Percentiles rank a stretch among this genome's conserved stretches.
Conservation (phyloP, 2,797 vertebrate genomes). For the Thalassophryne amazonica region DNA sequence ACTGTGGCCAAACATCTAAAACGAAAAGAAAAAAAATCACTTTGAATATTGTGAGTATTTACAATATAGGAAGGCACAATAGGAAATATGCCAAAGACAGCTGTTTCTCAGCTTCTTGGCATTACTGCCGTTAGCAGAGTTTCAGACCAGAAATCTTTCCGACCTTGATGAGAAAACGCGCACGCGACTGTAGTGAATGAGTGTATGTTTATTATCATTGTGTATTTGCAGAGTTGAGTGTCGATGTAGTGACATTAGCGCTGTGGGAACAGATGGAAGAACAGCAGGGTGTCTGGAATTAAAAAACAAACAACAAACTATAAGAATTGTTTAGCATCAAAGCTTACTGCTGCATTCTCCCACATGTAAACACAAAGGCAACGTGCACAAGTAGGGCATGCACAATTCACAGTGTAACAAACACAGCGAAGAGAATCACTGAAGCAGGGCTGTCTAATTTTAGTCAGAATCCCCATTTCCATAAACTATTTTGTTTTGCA, state of each 20-base stretch:
- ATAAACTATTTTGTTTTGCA: neutral
- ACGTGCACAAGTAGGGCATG: neutral
- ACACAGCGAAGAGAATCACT: neutral
- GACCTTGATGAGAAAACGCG: constrained; percentile 35
- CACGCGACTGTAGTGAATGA: constrained; percentile 41
- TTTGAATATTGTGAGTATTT: too few relatives aligned
- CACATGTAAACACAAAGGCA: constrained; percentile 1
- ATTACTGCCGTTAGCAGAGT: constrained; percentile 14
- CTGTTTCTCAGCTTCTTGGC: constrained; percentile 12
- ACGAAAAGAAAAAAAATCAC: neutral
- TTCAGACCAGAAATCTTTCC: constrained; percentile 49
- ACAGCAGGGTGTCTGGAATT: constrained; percentile 45
- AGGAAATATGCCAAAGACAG: too few relatives aligned
- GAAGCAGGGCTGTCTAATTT: neutral
- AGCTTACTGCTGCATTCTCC: neutral
- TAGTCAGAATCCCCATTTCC: neutral
- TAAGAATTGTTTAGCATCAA: constrained; percentile 35
- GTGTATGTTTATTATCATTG: constrained; percentile 57
- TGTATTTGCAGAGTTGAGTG: constrained; percentile 58
- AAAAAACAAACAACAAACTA: constrained; percentile 36
- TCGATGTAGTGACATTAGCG: constrained; percentile 41
- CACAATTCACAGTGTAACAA: neutral
- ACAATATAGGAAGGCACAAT: too few relatives aligned
- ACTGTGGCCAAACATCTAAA: neutral
- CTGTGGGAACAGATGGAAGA: constrained; percentile 61